Conservation (phyloP, 2,888 invertebrate species). For the Arge pagana region DNA sequence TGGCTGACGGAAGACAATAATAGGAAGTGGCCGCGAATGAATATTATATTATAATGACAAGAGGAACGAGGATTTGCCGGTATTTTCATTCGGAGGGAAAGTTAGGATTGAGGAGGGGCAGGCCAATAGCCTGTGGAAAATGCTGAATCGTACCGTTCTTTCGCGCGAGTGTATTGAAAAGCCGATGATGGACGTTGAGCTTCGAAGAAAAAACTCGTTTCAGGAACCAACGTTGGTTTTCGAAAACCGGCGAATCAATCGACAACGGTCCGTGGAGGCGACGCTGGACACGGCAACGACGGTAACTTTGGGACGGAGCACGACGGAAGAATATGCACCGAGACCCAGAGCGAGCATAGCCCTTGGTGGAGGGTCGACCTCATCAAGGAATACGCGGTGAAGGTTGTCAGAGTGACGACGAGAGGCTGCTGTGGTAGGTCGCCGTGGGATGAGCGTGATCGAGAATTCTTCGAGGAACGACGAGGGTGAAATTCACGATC, state of each 20-base stretch:
- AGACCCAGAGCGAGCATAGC: conserved; percentile 86
- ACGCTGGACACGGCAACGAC: conserved; percentile 83
- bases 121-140: too few relatives aligned
- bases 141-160: conserved; percentile 21
- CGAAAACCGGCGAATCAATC: conserved; percentile 90
- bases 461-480: neutral
- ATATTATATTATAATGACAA: conserved; percentile 6
- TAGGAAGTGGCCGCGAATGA: conserved; percentile 26
- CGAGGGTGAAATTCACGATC: conserved; percentile 1
- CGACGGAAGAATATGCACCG: conserved; percentile 86
- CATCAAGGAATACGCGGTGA: conserved; percentile 80
- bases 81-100: conserved; percentile 26
- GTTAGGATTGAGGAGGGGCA: too few relatives aligned
- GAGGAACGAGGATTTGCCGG: neutral
- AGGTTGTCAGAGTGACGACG: conserved; percentile 85
- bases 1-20: neutral
- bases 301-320: conserved; percentile 84
- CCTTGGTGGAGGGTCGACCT: conserved; percentile 95
- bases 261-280: conserved; percentile 83
- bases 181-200: conserved; percentile 18
- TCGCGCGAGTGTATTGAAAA: conserved; percentile 17
- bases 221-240: conserved; percentile 83
- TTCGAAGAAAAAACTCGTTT: too few relatives aligned
- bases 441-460: neutral
- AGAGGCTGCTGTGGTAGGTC: conserved; percentile 75